phyloP scores from a whole-genome alignment of 2,113 vertebrate genomes.

The Myrmecophaga tridactyla region DNA sequence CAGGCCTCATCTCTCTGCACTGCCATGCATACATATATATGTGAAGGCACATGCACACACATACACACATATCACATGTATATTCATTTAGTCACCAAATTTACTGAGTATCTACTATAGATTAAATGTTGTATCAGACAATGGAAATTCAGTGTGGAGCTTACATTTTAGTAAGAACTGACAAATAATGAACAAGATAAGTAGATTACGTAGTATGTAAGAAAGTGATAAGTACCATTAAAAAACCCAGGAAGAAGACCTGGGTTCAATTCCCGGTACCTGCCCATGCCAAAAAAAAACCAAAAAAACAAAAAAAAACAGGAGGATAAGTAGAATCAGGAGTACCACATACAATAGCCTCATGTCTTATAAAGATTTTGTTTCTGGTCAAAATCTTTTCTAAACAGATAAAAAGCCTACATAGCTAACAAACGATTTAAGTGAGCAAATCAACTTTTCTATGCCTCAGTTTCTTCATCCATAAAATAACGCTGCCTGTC shows the following conservation, averaged over 20 bases:
- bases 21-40: too few relatives aligned
- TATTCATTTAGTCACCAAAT: background rate
- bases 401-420: background rate
- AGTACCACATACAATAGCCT: background rate
- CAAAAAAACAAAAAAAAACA: too few relatives aligned
- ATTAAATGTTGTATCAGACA: background rate
- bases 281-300: too few relatives aligned
- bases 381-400: background rate
- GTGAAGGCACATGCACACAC: too few relatives aligned
- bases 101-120: background rate
- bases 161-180: background rate
- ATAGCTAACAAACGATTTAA: background rate
- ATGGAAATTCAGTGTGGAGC: background rate
- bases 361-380: background rate
- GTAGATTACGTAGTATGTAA: background rate
- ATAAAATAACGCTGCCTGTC: background rate
- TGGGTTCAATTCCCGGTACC: too few relatives aligned
- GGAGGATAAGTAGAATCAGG: background rate
- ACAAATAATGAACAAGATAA: background rate
- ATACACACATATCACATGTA: background rate
- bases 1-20: background rate
- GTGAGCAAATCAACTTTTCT: background rate
- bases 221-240: background rate
- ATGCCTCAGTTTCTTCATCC: background rate
- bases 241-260: too few relatives aligned